Evolutionary conservation across 2,888 invertebrate genomes (phyloP).

Genomic region (Drosophila siamana): DNA sequence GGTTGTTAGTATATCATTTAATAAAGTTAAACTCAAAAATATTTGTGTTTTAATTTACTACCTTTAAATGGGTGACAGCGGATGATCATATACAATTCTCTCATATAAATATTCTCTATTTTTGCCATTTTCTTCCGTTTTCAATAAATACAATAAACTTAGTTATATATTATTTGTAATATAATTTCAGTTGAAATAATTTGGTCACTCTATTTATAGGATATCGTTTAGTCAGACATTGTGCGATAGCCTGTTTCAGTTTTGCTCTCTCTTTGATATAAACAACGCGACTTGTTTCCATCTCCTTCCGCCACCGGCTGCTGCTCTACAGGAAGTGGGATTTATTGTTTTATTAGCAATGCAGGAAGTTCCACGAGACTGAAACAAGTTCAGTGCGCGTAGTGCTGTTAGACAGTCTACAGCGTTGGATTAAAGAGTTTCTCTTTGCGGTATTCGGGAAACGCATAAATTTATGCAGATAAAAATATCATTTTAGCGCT

Average conservation of each 20-base stretch:
- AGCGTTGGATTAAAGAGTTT: slow-evolving; percentile 10
- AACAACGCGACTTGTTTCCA: slow-evolving; percentile 30
- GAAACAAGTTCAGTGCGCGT: slow-evolving; percentile 26
- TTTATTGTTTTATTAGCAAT: slow-evolving; percentile 67
- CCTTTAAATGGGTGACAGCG: no score
- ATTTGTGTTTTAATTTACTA: no score
- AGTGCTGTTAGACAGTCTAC: neutral
- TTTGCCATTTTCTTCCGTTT: no score
- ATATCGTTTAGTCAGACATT: neutral
- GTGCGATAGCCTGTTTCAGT: neutral
- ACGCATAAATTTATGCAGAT: slow-evolving; percentile 7
- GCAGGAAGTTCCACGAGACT: slow-evolving; percentile 29
- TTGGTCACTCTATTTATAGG: neutral
- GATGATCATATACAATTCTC: no score
- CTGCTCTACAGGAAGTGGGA: slow-evolving; percentile 45
- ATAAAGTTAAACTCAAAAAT: no score
- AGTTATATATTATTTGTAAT: no score
- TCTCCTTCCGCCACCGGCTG: neutral
- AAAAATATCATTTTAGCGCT: slow-evolving; percentile 14
- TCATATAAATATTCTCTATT: no score
- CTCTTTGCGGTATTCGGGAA: neutral
- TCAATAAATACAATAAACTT: no score
- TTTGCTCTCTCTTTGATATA: slow-evolving; percentile 28
- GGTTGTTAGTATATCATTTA: no score
- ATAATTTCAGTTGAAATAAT: neutral